phyloP scores from a whole-genome alignment of 2,797 vertebrate genomes.

The Neosilurus mollespiculum region DNA sequence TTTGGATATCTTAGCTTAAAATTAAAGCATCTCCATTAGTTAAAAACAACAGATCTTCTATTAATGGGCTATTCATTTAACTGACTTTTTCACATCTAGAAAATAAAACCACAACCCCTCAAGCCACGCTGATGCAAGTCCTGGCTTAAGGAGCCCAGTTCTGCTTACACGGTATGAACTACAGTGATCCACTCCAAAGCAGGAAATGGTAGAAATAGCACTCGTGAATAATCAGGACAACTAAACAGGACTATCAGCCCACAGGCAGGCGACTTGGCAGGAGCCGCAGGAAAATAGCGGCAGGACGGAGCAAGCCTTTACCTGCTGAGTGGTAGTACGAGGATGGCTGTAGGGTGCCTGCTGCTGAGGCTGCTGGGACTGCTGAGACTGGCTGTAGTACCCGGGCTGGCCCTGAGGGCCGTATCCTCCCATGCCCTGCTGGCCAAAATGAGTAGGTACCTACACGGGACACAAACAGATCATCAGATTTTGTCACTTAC shows the following conservation, averaged over 20 bases:
- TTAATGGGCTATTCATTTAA: not conserved
- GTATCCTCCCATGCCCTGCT: conserved; percentile 84
- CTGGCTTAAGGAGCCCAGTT: conserved; percentile 18
- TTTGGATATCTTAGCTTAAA: not conserved
- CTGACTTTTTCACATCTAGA: not conserved
- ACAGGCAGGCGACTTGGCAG: conserved; percentile 27
- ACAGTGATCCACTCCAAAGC: not conserved
- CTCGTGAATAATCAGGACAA: conserved; percentile 45
- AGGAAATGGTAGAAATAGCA: conserved; percentile 42
- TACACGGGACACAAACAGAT: conserved; percentile 75
- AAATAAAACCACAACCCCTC: not conserved
- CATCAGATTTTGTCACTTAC: not conserved
- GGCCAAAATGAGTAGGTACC: conserved; percentile 86
- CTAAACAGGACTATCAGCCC: conserved; percentile 39
- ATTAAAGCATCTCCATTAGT: not conserved
- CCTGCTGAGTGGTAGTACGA: conserved; percentile 84
- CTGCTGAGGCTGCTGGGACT: conserved; percentile 77
- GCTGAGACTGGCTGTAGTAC: conserved; percentile 90
- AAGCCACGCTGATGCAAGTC: conserved; percentile 9
- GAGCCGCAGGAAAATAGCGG: not conserved
- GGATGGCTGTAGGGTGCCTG: conserved; percentile 83
- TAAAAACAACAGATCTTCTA: not conserved
- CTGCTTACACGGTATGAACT: conserved; percentile 19
- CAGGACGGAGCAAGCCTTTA: conserved; percentile 61
- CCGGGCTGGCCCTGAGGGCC: conserved; percentile 87